A percentile compares a stretch with the other conserved stretches of the same genome.
phyloP scores from a whole-genome alignment of 2,113 vertebrate species.

The Tringa solitaria region DNA sequence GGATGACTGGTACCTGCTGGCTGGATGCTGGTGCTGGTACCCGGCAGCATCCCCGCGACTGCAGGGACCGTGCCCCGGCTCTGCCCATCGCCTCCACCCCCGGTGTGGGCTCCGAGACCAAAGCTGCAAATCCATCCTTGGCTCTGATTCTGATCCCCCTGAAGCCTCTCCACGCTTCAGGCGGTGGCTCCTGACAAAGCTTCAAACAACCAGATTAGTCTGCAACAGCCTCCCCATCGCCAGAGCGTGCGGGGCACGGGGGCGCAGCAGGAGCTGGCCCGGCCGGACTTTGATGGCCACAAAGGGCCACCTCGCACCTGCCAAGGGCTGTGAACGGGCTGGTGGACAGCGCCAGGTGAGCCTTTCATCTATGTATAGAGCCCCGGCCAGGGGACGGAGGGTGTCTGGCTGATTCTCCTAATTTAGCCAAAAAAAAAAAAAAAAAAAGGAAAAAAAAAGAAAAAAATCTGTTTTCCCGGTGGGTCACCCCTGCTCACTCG shows the following conservation, averaged over 20 bases:
- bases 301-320: conserved; percentile 61
- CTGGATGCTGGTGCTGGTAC: neutral
- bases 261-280: neutral
- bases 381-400: neutral
- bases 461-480: neutral
- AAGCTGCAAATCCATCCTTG: neutral
- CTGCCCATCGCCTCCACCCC: neutral
- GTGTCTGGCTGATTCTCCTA: neutral
- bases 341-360: conserved; percentile 67
- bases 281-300: conserved; percentile 34
- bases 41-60: neutral
- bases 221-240: neutral
- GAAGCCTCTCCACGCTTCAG: neutral
- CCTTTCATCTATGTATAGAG: conserved; percentile 54
- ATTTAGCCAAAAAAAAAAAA: neutral
- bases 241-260: neutral
- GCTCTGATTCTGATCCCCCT: neutral
- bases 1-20: neutral
- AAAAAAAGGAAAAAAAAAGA: too few relatives aligned
- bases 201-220: neutral
- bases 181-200: neutral
- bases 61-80: neutral
- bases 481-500: neutral
- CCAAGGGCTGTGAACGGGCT: conserved; percentile 42
- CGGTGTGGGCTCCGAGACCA: rapidly evolving